Base-by-base conservation (phyloP, 2,888 invertebrate genomes). In the Macropis europaea region DNA sequence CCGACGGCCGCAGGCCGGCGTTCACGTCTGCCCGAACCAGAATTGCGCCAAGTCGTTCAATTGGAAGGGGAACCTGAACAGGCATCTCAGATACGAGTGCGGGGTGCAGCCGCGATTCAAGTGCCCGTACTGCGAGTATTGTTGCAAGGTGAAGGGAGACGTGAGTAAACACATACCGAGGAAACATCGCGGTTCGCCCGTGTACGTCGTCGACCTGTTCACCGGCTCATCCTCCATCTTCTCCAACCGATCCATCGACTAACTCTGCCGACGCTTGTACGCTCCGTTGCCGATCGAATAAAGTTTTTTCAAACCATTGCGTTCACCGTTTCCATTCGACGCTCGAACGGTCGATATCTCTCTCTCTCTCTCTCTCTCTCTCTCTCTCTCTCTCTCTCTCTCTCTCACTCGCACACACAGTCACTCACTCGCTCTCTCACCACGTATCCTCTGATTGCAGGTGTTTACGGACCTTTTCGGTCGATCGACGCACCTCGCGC, bases 21-120 rank as follows among this genome's bases (percentile, higher is more conserved):
- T 26, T 5, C 62, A 64, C 64, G 26, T 43, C 1, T 87, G 87
- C 47, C 81, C 82, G 2, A 84, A 81, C 45, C 50, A 59, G 15
- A 80, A 82, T 19, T 88, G 86, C 78, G 67, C 28, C 32, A 81
- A 77, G 19, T 73, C 73, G 13, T 88, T 86, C 63, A 82, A 79
- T 48, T 77, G 84, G 76, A 82, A 81, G 22, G 68, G 80, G 7
- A 82, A 77, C 40, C 38, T 83, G 45, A 82, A 76, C 15, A 75
- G 76, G 24, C 90, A 90, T 67, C 76, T 88, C 28, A 86, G 82
- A 64, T 84, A 85, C 63, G 89, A 88, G 45, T 90, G 90, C 60
- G 86, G 86, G 2, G 73, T 82, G 15, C 76, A 82, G 48, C 86
- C 86, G 6, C 81, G 84, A 5, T 87, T 88, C 52, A 79, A 83